Conservation (phyloP, 1,140 invertebrate species). For the Eufriesea mexicana region DNA sequence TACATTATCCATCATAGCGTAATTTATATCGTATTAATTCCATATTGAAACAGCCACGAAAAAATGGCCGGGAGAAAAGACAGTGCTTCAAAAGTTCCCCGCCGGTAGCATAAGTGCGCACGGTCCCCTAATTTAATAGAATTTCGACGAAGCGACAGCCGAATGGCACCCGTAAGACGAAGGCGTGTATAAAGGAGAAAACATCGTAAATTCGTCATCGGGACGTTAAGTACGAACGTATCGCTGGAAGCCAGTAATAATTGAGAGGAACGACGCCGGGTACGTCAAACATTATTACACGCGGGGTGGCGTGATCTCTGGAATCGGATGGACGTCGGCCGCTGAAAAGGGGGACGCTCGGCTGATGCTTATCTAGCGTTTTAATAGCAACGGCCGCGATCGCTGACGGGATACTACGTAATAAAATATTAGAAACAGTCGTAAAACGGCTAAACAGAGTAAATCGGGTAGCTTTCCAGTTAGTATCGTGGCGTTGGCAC, state of each 20-base stretch:
- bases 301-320: not conserved
- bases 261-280: not conserved
- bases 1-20: no score
- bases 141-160: conserved; percentile 1
- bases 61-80: not conserved
- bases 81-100: not conserved
- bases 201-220: conserved; percentile 32
- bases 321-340: not conserved
- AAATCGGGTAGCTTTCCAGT: not conserved
- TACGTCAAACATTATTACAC: conserved; percentile 22
- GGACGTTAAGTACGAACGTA: conserved; percentile 10
- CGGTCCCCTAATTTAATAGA: conserved; percentile 9
- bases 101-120: not conserved
- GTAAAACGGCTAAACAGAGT: conserved; percentile 20
- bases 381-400: not conserved
- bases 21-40: no score
- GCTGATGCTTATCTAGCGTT: not conserved
- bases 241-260: not conserved
- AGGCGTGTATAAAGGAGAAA: not conserved
- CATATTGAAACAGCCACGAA: no score
- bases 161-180: not conserved
- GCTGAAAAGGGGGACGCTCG: not conserved
- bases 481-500: not conserved
- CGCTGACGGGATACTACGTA: not conserved
- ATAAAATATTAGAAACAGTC: conserved; percentile 21